Conservation (phyloP, 2,797 vertebrate genomes). For the Limosa lapponica region DNA sequence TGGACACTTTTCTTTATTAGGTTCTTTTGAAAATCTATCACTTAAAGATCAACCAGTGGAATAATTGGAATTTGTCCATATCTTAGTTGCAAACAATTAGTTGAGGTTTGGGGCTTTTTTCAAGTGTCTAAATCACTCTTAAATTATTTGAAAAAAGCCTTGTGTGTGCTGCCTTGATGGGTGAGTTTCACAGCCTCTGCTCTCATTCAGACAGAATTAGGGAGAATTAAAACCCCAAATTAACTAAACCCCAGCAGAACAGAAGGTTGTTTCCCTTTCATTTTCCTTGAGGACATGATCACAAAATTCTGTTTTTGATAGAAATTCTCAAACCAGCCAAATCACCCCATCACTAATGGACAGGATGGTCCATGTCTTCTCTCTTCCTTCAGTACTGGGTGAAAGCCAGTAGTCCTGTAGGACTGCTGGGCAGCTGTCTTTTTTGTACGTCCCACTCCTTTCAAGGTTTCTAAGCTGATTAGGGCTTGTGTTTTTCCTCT, state of each 20-base stretch:
- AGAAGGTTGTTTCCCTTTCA: not conserved
- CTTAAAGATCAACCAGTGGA: slow-evolving; percentile 5
- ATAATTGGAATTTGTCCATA: slow-evolving; percentile 17
- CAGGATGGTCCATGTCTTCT: not conserved
- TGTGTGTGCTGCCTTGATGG: not conserved
- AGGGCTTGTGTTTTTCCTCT: not conserved
- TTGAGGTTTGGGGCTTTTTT: not conserved
- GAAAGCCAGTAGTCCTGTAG: not conserved
- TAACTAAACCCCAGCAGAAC: not conserved
- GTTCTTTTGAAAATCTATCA: slow-evolving; percentile 34
- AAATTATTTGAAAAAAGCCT: not conserved
- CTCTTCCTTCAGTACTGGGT: not conserved
- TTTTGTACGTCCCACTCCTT: not conserved
- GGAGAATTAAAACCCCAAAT: not conserved
- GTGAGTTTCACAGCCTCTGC: not conserved
- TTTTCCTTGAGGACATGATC: not conserved
- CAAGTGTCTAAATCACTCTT: not conserved
- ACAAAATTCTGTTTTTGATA: not conserved
- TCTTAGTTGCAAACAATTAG: slow-evolving; percentile 19
- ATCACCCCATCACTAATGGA: not conserved
- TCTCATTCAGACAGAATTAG: not conserved
- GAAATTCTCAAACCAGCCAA: not conserved
- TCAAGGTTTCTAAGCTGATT: not conserved
- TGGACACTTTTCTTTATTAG: not conserved
- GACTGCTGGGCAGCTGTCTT: not conserved